A percentile compares a stretch with the other conserved stretches of the same genome.
Evolutionary conservation across 2,113 vertebrate species (phyloP).

Genomic region (Cairina moschata): DNA sequence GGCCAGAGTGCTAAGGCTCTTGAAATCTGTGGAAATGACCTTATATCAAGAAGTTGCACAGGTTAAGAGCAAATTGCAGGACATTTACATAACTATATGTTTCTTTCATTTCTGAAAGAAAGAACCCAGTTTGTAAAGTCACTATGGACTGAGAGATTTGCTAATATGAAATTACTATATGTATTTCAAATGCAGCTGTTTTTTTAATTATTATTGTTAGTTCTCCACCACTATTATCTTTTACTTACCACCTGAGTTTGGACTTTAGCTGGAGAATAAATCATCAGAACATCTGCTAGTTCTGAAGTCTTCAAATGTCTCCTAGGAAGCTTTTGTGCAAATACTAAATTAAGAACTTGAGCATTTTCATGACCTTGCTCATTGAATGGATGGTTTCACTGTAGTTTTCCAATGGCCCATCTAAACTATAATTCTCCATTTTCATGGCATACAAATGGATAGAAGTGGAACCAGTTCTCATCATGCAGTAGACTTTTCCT

Average conservation of each 20-base stretch:
- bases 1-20: neutral
- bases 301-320: neutral
- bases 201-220: constrained; percentile 26
- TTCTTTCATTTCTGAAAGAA: neutral
- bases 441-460: neutral
- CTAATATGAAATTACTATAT: neutral
- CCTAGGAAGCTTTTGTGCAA: constrained; percentile 9
- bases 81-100: neutral
- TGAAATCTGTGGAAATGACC: neutral
- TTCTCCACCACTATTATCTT: neutral
- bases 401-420: neutral
- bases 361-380: constrained; percentile 8
- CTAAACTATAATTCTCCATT: constrained; percentile 9
- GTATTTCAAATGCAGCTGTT: neutral
- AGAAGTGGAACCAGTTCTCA: constrained; percentile 39
- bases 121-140: neutral
- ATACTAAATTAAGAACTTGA: constrained; percentile 14
- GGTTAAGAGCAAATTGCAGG: neutral
- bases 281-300: neutral
- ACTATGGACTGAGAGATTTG: neutral
- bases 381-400: neutral
- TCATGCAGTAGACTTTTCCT: constrained; percentile 12
- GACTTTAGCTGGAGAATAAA: constrained; percentile 13
- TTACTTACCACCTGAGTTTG: neutral
- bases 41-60: neutral